These are phyloP conservation scores for Paradoxurus hermaphroditus DNA, from an alignment of 2,113 vertebrate genomes.

Conservation along the genomic window DNA sequence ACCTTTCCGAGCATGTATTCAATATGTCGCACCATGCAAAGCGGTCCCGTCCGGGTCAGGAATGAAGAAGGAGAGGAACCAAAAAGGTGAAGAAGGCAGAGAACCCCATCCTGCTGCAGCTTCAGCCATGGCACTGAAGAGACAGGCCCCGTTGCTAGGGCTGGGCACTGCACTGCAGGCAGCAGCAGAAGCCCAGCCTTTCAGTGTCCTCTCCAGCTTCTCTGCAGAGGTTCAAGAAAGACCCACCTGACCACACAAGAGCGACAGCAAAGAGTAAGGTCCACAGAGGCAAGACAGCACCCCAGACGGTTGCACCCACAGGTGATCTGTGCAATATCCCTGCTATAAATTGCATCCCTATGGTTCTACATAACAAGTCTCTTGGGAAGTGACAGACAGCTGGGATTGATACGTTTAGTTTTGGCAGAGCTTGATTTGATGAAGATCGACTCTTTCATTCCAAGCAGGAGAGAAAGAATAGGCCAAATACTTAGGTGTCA, in stretches of 20 bases:
- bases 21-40: background rate
- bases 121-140: background rate
- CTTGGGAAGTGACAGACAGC: background rate
- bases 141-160: rapidly evolving
- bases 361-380: background rate
- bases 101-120: background rate
- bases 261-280: background rate
- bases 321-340: background rate
- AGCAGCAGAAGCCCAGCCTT: background rate
- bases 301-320: background rate
- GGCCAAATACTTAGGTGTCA: background rate
- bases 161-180: rapidly evolving
- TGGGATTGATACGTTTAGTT: background rate
- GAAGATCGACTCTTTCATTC: background rate
- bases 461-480: background rate
- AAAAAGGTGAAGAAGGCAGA: background rate
- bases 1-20: background rate
- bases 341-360: background rate
- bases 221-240: background rate
- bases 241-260: background rate
- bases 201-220: background rate
- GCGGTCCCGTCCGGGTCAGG: background rate
- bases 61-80: background rate
- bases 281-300: background rate
- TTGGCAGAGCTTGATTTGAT: background rate